Percentiles rank a stretch among this genome's conserved stretches.
These are phyloP conservation scores for Linnaemya vulpina DNA, from an alignment of 2,888 invertebrate species.

Conservation along the genomic window DNA sequence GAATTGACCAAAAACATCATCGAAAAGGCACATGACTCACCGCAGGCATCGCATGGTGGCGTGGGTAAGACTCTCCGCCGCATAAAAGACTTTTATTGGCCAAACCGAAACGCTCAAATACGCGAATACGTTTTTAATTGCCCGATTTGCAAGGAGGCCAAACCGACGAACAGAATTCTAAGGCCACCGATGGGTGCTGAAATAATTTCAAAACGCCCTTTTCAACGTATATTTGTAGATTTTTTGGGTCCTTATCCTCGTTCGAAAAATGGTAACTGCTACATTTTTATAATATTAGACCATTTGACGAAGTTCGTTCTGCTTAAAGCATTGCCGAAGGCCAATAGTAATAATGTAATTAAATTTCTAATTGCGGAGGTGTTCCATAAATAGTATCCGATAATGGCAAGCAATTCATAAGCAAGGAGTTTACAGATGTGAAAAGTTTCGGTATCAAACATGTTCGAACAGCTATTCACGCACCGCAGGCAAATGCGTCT, in stretches of 20 bases:
- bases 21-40: background rate
- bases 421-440: background rate
- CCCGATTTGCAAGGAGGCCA: background rate
- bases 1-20: background rate
- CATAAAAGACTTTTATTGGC: background rate
- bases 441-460: background rate
- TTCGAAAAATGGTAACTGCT: background rate
- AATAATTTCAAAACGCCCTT: background rate
- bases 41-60: background rate
- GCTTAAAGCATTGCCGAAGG: background rate
- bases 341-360: background rate
- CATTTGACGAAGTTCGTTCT: background rate
- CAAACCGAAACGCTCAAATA: background rate
- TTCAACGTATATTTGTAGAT: background rate
- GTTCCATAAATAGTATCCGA: background rate
- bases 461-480: background rate
- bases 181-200: background rate
- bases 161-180: background rate
- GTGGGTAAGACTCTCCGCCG: background rate
- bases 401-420: background rate
- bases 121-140: background rate
- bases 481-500: background rate
- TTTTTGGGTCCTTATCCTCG: background rate
- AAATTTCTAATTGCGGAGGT: background rate
- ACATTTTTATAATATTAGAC: background rate